Evolutionary conservation across 2,113 vertebrate species (phyloP), one percentile per base, ranked within the genome.

Genomic region (Willisornis vidua): DNA sequence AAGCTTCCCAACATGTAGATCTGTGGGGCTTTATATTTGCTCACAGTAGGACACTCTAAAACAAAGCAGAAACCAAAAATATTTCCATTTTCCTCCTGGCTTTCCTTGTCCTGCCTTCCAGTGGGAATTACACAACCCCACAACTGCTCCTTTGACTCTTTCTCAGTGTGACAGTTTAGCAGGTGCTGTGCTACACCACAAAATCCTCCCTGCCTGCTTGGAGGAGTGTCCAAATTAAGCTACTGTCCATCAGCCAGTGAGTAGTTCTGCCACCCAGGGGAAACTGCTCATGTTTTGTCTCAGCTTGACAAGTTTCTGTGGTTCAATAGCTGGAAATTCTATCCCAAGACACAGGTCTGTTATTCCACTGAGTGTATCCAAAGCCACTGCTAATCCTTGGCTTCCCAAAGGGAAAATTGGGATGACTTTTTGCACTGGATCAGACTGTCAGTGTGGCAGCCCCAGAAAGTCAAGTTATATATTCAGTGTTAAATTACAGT

Each of bases 121-220:
- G 20, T 5, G 29, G 39, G 63, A 51, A 61, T 33, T 29, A 11
- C 26, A 5, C 41, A 66, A 49, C 31, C 25, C 25, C 23, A 12
- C 3, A 15, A 3, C 3, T 0, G 0, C 20, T 23, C 41, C 9
- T 28, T 15, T 66, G 28, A 28, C 22, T 19, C 37, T 41, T 45
- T 23, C 31, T 67, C 24, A 9, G 10, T 4, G 28, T 66, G 37
- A 49, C 78, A 52, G 71, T 1, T 1, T 1, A 52, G 51, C 59
- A 73, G 58, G 26, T 18, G 59, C 73, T 3, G 1, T 35, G 23
- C 16, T 24, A 58, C 84, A 20, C n/a, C 54, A 33, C 52, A 9
- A 4, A 79, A 71, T 33, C 12, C 8, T 35, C 43, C 22, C 22
- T 14, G 45, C 58, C 70, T 63, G 35, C 62, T 82, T 33, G 65